Evolutionary conservation across 1,140 invertebrate species (phyloP).

Genomic region (Micrasema minimum): DNA sequence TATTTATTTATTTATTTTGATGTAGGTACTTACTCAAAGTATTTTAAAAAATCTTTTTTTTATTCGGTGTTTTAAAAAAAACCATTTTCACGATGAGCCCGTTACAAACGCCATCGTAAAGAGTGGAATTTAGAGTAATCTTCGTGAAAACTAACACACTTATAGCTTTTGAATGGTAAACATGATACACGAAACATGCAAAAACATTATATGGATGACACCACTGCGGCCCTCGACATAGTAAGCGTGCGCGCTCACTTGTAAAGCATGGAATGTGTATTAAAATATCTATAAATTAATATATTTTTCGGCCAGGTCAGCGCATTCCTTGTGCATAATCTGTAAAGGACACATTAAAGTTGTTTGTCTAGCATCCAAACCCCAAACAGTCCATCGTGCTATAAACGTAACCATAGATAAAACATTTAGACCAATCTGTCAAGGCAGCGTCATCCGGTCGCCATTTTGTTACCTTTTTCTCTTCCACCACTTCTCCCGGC

Average conservation of each 20-base stretch:
- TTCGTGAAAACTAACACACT: too few relatives aligned
- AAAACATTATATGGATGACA: slow-evolving; percentile 15
- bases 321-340: slow-evolving; percentile 36
- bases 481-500: slow-evolving; percentile 90
- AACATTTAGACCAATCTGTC: too few relatives aligned
- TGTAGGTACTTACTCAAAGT: too few relatives aligned
- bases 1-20: too few relatives aligned
- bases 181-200: slow-evolving; percentile 21
- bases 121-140: too few relatives aligned
- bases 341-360: slow-evolving; percentile 21
- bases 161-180: too few relatives aligned
- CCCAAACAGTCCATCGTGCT: slow-evolving; percentile 17
- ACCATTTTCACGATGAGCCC: too few relatives aligned
- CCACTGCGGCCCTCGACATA: slow-evolving; percentile 4
- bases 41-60: too few relatives aligned
- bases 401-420: not conserved
- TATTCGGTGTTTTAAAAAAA: too few relatives aligned
- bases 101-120: too few relatives aligned
- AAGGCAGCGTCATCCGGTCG: not conserved
- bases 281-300: not conserved
- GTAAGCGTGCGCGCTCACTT: slow-evolving; percentile 14
- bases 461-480: slow-evolving; percentile 85
- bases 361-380: slow-evolving; percentile 11
- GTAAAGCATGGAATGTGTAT: slow-evolving; percentile 36
- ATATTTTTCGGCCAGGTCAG: slow-evolving; percentile 7